Conservation (phyloP, 1,140 invertebrate genomes). For the Meloidogyne exigua region DNA sequence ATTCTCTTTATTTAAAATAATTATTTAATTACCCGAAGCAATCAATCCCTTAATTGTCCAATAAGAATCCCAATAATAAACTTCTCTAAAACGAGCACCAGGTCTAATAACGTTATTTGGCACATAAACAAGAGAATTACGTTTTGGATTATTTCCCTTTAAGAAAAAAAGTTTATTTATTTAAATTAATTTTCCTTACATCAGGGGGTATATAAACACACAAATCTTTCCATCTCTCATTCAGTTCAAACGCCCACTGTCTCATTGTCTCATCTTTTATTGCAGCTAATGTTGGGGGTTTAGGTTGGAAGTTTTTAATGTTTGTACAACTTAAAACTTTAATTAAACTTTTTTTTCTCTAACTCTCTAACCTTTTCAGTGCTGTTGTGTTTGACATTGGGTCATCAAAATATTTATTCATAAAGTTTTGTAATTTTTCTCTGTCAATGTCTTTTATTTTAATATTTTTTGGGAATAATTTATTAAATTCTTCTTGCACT, state of each 20-base stretch:
- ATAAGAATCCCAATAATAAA: constrained; percentile 91
- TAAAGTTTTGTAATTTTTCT: constrained; percentile 37
- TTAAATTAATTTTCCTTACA: background rate
- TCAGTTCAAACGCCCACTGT: constrained; percentile 15
- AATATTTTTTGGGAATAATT: constrained; percentile 16
- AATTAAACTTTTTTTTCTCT: background rate
- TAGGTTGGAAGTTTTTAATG: background rate
- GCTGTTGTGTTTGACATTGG: background rate
- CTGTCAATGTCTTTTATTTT: constrained; percentile 22
- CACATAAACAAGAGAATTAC: constrained; percentile 79
- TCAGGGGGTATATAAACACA: constrained; percentile 1
- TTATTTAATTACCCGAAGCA: constrained; percentile 6
- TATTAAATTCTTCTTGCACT: constrained; percentile 19
- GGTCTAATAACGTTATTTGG: constrained; percentile 86
- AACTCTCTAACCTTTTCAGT: background rate
- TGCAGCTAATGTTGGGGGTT: background rate
- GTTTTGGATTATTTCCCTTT: constrained; percentile 68
- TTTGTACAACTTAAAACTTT: background rate
- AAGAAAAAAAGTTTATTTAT: too few relatives aligned
- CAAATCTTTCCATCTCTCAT: constrained; percentile 21
- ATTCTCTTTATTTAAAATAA: too few relatives aligned
- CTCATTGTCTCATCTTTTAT: constrained; percentile 6
- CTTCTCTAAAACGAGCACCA: constrained; percentile 77
- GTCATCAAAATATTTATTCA: constrained; percentile 41
- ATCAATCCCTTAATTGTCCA: constrained; percentile 82